Base-by-base conservation (phyloP, 2,888 invertebrate genomes). In the Odontocolon sp. region DNA sequence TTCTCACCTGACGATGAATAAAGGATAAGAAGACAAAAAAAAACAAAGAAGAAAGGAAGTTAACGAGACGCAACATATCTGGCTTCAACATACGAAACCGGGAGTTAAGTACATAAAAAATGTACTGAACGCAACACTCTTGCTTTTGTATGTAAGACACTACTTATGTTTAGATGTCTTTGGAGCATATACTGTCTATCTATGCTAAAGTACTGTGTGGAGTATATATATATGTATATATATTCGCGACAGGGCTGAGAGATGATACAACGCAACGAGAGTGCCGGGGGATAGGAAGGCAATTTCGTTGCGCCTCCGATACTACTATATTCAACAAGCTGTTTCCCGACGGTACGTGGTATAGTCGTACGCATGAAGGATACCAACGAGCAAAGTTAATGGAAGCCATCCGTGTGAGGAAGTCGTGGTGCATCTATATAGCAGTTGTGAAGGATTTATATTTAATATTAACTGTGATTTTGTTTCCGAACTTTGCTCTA, bases 1-100 rank as follows among this genome's bases (percentile, higher is more conserved):
- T 50, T 69, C 57, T 50, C 69, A 40, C 38, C 38, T 11, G 21
- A 50, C 40, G 57, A 50, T 69, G 69, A 59, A 59, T 69, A 69
- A 69, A 28, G 40, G 28, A 59, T 50, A 52, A 31, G 38, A 28
- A 26, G 64, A 50, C 50, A 50, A 64, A 36, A 11, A 28, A 28
- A 18, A 59, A 50, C 8, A 69, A 38, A 26, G 26, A 36, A 16
- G 50, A 31, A 42, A 23, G 9, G 52, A 16, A 26, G 40, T 36
- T 18, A n/a, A 40, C 54, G 18, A 9, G 14, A 31, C 1, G 6
- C 28, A 66, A 40, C 33, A 67, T 31, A 67, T 36, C 23, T 47
- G 2, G 26, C 64, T 36, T 14, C n/a, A 23, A 23, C 50, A 23
- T 33, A 11, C 23, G n/a, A 21, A 11, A 33, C 16, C n/a, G n/a